phyloP scores from a whole-genome alignment of 2,113 vertebrate genomes.

The Tor tambroides region DNA sequence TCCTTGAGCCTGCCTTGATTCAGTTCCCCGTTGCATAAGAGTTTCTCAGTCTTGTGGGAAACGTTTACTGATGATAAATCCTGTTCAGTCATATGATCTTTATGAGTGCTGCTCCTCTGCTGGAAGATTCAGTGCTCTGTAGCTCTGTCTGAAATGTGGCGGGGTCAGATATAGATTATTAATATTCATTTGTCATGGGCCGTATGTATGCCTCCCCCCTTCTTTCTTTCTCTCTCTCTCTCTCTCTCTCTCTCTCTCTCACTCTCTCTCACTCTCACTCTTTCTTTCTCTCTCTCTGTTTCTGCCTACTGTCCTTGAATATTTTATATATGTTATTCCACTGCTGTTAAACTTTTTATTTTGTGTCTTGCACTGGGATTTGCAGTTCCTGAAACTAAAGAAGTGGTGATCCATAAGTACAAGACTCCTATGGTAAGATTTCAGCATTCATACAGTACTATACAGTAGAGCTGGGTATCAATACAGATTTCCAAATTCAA shows the following conservation, averaged over 20 bases:
- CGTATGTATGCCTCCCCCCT: slow-evolving; percentile 9
- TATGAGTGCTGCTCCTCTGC: background rate
- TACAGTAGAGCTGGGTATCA: background rate
- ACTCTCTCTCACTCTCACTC: slow-evolving; percentile 32
- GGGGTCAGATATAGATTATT: background rate
- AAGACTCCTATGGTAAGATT: slow-evolving; percentile 99
- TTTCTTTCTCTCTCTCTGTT: slow-evolving; percentile 44
- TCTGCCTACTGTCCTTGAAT: slow-evolving; percentile 56
- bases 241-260: background rate
- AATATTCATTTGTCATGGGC: slow-evolving; percentile 37
- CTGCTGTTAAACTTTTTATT: slow-evolving; percentile 90
- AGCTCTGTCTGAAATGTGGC: background rate
- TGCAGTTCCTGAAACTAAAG: slow-evolving; percentile 99
- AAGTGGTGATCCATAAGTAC: slow-evolving; percentile 99
- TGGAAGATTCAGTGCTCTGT: background rate
- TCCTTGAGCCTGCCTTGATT: background rate
- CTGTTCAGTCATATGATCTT: background rate
- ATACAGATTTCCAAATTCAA: background rate
- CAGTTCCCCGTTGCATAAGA: slow-evolving; percentile 45
- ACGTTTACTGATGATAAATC: slow-evolving; percentile 6
- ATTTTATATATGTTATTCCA: slow-evolving; percentile 48
- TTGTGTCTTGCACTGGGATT: slow-evolving; percentile 94
- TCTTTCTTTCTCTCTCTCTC: background rate
- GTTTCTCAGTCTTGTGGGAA: slow-evolving; percentile 43
- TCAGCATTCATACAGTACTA: background rate